These are phyloP conservation scores for Lymantria monacha DNA, from an alignment of 2,888 invertebrate species.

Conservation along the genomic window DNA sequence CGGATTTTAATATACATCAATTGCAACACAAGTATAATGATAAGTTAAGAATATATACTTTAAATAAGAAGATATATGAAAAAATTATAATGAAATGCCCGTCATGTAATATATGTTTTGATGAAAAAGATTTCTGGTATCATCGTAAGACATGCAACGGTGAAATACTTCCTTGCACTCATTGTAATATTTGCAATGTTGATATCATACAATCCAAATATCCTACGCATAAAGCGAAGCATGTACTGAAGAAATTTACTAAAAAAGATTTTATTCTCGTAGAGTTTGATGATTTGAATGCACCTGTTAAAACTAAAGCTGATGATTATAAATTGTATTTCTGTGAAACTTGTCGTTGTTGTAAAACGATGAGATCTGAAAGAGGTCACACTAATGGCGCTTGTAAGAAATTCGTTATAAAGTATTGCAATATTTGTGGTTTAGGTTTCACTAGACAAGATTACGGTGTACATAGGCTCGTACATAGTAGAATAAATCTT, in stretches of 20 bases:
- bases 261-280: constrained; percentile 26
- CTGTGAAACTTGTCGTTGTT: constrained; percentile 24
- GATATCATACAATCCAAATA: constrained; percentile 13
- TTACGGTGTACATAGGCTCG: constrained; percentile 11
- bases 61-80: constrained; percentile 23
- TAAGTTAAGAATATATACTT: constrained; percentile 39
- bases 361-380: not conserved
- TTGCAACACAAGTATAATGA: constrained; percentile 41
- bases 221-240: constrained; percentile 24
- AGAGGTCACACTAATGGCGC: constrained; percentile 13
- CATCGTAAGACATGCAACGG: constrained; percentile 33
- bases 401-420: constrained; percentile 3
- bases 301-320: not conserved
- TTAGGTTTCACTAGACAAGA: constrained; percentile 20
- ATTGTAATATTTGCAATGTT: constrained; percentile 37
- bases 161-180: not conserved
- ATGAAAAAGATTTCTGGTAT: constrained; percentile 32
- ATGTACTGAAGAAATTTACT: constrained; percentile 13
- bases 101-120: constrained; percentile 41
- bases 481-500: constrained; percentile 15
- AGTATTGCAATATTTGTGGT: constrained; percentile 44
- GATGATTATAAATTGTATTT: constrained; percentile 11
- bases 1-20: constrained; percentile 34
- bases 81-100: constrained; percentile 42
- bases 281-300: constrained; percentile 11